Conservation (phyloP, 2,797 vertebrate genomes). For the Pseudochromis fuscus region DNA sequence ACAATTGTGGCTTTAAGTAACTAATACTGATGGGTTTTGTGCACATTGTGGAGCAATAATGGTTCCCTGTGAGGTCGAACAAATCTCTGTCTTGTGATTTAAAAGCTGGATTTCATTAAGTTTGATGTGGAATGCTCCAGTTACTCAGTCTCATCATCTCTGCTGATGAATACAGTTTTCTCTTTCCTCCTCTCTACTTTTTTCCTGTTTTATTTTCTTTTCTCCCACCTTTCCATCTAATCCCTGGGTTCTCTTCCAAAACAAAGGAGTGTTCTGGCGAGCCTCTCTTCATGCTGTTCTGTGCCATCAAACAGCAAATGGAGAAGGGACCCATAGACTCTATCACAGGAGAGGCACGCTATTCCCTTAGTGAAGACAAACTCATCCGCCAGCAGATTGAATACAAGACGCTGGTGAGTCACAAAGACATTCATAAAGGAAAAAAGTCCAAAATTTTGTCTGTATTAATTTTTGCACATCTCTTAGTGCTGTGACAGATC, state of each 20-base stretch:
- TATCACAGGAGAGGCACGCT: slow-evolving; percentile 97
- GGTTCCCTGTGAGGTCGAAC: slow-evolving; percentile 34
- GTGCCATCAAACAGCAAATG: slow-evolving; percentile 99
- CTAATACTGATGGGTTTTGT: slow-evolving; percentile 40
- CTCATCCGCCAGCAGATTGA: slow-evolving; percentile 98
- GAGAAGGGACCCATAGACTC: slow-evolving; percentile 97
- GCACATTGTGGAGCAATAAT: slow-evolving; percentile 21
- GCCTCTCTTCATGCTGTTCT: slow-evolving; percentile 96
- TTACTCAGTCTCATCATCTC: slow-evolving; percentile 24
- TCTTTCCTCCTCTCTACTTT: slow-evolving; percentile 18
- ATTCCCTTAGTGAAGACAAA: slow-evolving; percentile 98
- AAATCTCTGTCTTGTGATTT: slow-evolving; percentile 13
- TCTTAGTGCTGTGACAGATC: slow-evolving; percentile 22
- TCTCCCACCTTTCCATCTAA: slow-evolving; percentile 56
- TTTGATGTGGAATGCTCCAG: slow-evolving; percentile 38
- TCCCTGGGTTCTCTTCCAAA: slow-evolving; percentile 55
- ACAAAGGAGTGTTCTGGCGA: slow-evolving; percentile 94
- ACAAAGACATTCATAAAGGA: slow-evolving; percentile 48
- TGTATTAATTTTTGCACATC: slow-evolving; percentile 27
- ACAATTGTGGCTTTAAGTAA: slow-evolving; percentile 33
- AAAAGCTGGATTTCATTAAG: slow-evolving; percentile 26
- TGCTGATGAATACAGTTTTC: slow-evolving; percentile 53
- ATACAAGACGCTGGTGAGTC: slow-evolving; percentile 96
- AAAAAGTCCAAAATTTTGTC: slow-evolving; percentile 13
- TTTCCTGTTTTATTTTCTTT: slow-evolving; percentile 31